A percentile compares a stretch with the other conserved stretches of the same genome.
These are phyloP conservation scores for Zaprionus gabonicus DNA, from an alignment of 1,140 invertebrate species.

Conservation along the genomic window DNA sequence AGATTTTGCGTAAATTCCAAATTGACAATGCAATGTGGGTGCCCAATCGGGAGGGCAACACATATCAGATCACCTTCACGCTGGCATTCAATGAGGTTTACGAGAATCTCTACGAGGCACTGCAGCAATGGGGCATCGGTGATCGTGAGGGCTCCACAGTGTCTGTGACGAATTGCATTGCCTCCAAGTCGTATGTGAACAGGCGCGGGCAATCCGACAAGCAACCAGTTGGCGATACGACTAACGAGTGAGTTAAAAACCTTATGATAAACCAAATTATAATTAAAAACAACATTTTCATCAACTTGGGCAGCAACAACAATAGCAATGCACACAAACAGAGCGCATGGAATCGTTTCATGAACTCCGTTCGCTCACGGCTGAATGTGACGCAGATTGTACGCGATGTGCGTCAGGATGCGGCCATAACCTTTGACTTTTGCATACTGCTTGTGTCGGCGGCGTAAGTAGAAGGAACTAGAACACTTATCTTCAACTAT, in stretches of 20 bases:
- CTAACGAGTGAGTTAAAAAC: constrained; percentile 46
- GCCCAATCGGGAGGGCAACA: constrained; percentile 63
- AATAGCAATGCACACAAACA: constrained; percentile 68
- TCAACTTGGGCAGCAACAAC: constrained; percentile 27
- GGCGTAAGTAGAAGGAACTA: constrained; percentile 85
- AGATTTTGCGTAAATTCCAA: constrained; percentile 75
- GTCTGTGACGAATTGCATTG: constrained; percentile 84
- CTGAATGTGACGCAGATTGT: constrained; percentile 90
- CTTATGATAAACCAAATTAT: background rate
- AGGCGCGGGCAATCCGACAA: background rate
- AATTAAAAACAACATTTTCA: background rate
- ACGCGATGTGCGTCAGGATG: constrained; percentile 87
- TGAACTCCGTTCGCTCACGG: constrained; percentile 87
- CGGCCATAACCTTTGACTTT: constrained; percentile 90
- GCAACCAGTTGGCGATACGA: constrained; percentile 10
- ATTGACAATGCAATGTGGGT: constrained; percentile 78
- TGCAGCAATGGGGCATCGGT: constrained; percentile 84
- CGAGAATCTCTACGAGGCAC: constrained; percentile 82
- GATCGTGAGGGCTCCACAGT: constrained; percentile 83
- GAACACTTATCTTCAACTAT: background rate
- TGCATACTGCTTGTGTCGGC: constrained; percentile 88
- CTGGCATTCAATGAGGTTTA: constrained; percentile 84
- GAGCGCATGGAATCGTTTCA: constrained; percentile 86
- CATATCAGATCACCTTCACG: constrained; percentile 84
- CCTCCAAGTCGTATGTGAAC: constrained; percentile 60